Percentiles rank a stretch among this genome's conserved stretches.
phyloP scores from a whole-genome alignment of 2,797 vertebrate genomes.

The Micrastur ruficollis region DNA sequence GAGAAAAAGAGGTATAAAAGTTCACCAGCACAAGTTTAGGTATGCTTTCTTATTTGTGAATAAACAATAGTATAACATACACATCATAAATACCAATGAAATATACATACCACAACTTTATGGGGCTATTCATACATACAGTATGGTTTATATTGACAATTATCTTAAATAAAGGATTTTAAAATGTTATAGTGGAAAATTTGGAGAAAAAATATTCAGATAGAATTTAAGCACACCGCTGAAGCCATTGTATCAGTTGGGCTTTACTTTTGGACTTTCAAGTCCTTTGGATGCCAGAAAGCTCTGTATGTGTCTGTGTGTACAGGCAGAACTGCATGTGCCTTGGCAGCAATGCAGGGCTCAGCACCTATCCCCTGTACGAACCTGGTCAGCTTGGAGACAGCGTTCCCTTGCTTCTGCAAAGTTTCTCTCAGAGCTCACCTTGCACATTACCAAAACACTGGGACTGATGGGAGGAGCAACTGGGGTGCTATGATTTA shows the following conservation, averaged over 20 bases:
- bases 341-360: background rate
- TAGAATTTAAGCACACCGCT: background rate
- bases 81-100: background rate
- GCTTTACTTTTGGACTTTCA: background rate
- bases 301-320: fast-evolving
- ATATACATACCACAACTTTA: background rate
- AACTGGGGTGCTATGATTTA: background rate
- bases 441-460: fast-evolving
- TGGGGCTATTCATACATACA: background rate
- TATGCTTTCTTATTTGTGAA: background rate
- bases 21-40: background rate
- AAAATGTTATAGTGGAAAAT: background rate
- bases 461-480: background rate
- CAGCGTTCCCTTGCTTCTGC: background rate
- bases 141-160: background rate
- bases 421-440: background rate
- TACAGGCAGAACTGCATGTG: background rate
- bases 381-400: background rate
- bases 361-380: fast-evolving
- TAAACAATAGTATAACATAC: background rate
- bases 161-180: background rate
- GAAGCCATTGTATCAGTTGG: background rate
- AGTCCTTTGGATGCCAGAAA: background rate
- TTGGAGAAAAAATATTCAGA: background rate
- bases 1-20: background rate